Evolutionary conservation across 53 echinoderm and acorn worm genomes (phyloP), one percentile per base, ranked within the genome.

Genomic region (Actinopyga echinites): DNA sequence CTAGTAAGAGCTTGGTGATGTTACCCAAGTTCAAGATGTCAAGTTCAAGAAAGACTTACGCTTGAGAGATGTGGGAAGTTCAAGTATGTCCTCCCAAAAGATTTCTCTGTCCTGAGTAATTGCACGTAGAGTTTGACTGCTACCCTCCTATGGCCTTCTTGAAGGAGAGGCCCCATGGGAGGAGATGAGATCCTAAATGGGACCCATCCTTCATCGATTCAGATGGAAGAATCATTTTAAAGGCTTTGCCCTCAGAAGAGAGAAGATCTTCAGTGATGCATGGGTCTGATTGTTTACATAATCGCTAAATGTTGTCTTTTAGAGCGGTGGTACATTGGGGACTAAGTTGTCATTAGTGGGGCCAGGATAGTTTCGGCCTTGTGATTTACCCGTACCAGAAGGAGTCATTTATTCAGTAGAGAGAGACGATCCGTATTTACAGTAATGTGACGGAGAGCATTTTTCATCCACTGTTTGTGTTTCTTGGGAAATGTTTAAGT

Each of bases 261-360:
- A 43, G 35, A 40, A 71, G 26, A 71, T 71, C 25, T 42, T 34
- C 21, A 34, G 71, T 71, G 71, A 71, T 71, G 71, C 71, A 71
- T 71, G 71, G 71, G 71, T 34, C 42, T 23, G 23, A 43, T 71
- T 71, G 71, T 71, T 71, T 71, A 71, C 44, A 45, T 71, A 43
- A 71, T 71, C 71, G 40, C 40, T 71, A 71, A 71, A 71, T 71
- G 71, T 71, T 71, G 40, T 71, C 31, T 44, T 44, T 71, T 40
- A 65, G 43, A 35, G 71, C 21, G 23, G 40, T 42, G 43, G 71
- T 71, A 71, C 42, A 42, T 71, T 40, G 71, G 24, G 71, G 71
- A 24, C 45, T 71, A 42, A 71, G 71, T 44, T 71, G 71, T 71
- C 71, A 40, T 71, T 71, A 71, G 71, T 42, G 43, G 44, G 71